phyloP scores from a whole-genome alignment of 2,113 vertebrate species.

The Microtus montanus region DNA sequence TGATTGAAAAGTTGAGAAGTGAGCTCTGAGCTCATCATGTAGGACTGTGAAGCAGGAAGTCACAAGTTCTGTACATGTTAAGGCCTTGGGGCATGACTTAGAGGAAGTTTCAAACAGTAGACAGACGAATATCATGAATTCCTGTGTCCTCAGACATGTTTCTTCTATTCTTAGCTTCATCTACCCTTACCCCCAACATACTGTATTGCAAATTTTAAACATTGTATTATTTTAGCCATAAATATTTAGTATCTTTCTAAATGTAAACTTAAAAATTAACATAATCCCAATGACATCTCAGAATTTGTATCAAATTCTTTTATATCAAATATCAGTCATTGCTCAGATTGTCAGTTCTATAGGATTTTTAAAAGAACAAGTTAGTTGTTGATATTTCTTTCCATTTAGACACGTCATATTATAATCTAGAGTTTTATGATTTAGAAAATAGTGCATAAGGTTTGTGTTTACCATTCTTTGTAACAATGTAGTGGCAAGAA shows the following conservation, averaged over 20 bases:
- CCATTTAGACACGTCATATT: constrained; percentile 24
- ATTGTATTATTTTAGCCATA: constrained; percentile 34
- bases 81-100: neutral
- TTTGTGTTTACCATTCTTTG: neutral
- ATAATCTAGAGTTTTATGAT: constrained; percentile 43
- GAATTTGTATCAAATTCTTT: neutral
- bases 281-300: neutral
- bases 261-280: constrained; percentile 50
- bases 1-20: neutral
- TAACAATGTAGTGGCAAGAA: neutral
- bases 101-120: neutral
- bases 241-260: constrained; percentile 33
- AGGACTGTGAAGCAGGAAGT: neutral
- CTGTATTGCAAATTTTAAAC: constrained; percentile 30
- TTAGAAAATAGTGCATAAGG: neutral
- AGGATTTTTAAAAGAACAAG: constrained; percentile 22
- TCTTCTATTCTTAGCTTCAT: constrained; percentile 8
- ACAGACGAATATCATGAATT: neutral
- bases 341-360: constrained; percentile 7
- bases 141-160: neutral
- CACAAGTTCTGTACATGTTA: neutral
- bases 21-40: neutral
- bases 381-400: constrained; percentile 24
- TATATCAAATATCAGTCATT: neutral
- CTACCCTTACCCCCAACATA: neutral